Base-by-base conservation (phyloP, 1,140 invertebrate genomes). In the Globodera rostochiensis region DNA sequence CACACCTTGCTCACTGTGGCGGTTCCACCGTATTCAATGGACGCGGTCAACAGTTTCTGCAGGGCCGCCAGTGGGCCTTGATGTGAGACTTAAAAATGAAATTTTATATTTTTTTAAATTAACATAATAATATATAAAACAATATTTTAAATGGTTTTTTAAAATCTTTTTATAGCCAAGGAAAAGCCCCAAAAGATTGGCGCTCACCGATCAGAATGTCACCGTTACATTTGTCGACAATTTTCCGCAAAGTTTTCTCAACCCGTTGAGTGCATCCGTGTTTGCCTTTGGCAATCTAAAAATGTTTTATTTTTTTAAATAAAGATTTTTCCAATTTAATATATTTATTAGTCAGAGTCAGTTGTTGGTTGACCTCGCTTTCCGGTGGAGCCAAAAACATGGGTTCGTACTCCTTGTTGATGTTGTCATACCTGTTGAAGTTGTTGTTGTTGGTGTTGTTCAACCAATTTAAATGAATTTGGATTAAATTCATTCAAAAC, bases 1-100 rank as follows among this genome's bases (percentile, higher is more conserved):
- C 74, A 11, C 49, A 76, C 74, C 36, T 76, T 76, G 46, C 74
- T 76, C 15, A 76, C 74, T 46, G 74, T 76, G 45, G 74, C 47
- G 66, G 1, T 21, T 57, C 74, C 36, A 8, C 74, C 7, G 74
- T 53, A 45, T 66, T 57, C 45, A 45, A 60, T 45, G 66, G 8
- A 46, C 53, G 47, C 74, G 46, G 46, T 64, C 57, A 46, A 76
- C 66, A 64, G 7, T 8, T 47, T 25, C 13, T 76, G 74, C 19
- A 76, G 15, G 6, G 74, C 74, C 15, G 74, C 74, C 36, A 57
- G n/a, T 3, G 74, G 74, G 36, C 49, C 74, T 76, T 76, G 74
- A 57, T 76, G 74, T 8, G 74, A 15, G 13, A 64, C 57, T 64
- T 13, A 64, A 64, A 25, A 64, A 64, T 1, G 11, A 64, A 64